Evolutionary conservation across 2,888 invertebrate genomes (phyloP), one percentile per base, ranked within the genome.

Genomic region (Spodoptera exigua): DNA sequence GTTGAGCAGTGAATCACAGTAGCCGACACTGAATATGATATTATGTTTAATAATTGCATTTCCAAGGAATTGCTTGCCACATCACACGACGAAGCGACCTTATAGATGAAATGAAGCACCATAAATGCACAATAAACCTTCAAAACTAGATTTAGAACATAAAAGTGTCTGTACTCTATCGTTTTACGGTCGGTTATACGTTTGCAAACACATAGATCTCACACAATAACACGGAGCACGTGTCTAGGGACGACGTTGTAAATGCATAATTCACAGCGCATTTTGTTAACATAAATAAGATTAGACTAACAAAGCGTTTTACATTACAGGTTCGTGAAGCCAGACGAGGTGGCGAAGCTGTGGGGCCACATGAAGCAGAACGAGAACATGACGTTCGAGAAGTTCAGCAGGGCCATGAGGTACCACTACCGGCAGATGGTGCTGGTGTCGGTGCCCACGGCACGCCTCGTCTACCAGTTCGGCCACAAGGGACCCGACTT

Each of bases 301-400:
- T 51, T 51, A 47, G 56, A 61, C 63, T 75, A 72, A 79, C 63
- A 56, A 43, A 62, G 2, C 12, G n/a, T 68, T 34, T 70, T 57
- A 77, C 45, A 69, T 91, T 89, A 34, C 93, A 94, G 98, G 75
- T 98, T 98, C 80, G 97, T 98, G 11, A 96, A 97, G 79, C 97
- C 97, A 46, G 97, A 97, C 79, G 96, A 97, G 82, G 97, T 98
- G 3, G 98, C 98, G 1, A 96, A 97, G 80, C 94, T 98, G 44
- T 98, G 98, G 98, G 98, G 98, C 3, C 96, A 96, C 65, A 87
- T 97, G 86, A 98, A 98, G 86, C 96, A 97, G 86, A 98, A 98
- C 84, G 96, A 96, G 48, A 96, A 96, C 85, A 98, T 98, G 98
- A 98, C 97, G 40, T 98, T 98, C 84, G 98, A 98, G 88, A 98